These are phyloP conservation scores for Halcyon badia DNA, from an alignment of 2,797 vertebrate genomes.

Conservation along the genomic window DNA sequence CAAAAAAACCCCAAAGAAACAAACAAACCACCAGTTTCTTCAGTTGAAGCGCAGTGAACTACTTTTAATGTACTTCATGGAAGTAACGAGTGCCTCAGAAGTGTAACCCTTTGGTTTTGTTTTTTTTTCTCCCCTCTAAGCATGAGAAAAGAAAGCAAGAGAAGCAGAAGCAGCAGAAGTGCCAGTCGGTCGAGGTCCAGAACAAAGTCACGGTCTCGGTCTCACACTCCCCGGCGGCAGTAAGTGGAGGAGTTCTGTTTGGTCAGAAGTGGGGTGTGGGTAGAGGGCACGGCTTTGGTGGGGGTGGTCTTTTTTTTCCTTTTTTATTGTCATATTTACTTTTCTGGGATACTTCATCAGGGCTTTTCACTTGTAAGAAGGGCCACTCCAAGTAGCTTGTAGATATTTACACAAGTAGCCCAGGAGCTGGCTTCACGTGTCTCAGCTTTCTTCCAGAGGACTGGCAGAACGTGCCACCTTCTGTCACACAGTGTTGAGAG, in stretches of 20 bases:
- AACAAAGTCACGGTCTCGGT: conserved; percentile 92
- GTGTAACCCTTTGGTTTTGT: neutral
- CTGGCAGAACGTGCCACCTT: no score
- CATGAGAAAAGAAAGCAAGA: conserved; percentile 93
- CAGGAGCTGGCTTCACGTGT: accelerated
- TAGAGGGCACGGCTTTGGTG: accelerated
- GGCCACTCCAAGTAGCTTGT: accelerated
- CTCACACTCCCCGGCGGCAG: conserved; percentile 93
- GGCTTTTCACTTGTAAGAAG: neutral
- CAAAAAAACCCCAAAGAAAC: no score
- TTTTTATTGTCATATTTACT: accelerated
- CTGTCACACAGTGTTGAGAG: accelerated
- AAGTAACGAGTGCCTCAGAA: neutral
- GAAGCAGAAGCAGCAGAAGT: conserved; percentile 92
- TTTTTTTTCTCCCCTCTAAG: conserved; percentile 59
- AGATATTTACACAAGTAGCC: neutral
- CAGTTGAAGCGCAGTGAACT: neutral
- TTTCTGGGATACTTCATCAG: neutral
- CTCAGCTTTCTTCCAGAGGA: neutral
- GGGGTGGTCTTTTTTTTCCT: accelerated
- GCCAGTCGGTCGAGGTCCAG: conserved; percentile 90
- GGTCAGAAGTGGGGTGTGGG: neutral
- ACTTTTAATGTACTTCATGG: neutral
- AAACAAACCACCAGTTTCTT: neutral
- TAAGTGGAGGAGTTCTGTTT: conserved; percentile 77